Evolutionary conservation across 1,140 invertebrate genomes (phyloP), one percentile per base, ranked within the genome.

Genomic region (Palaemon carinicauda): DNA sequence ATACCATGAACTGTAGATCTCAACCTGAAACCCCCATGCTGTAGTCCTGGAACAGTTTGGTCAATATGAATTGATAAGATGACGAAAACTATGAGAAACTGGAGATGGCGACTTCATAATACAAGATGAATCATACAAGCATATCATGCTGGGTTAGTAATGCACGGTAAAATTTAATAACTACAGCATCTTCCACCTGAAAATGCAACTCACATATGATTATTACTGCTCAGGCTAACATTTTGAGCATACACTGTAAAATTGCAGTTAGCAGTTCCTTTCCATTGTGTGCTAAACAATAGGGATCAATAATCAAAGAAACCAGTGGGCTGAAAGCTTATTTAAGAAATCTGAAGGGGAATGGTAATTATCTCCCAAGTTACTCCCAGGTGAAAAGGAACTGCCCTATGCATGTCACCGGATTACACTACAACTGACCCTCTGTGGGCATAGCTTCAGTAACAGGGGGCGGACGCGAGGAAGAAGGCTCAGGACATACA

Each of bases 401-500:
- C 33, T 31, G 74, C 82, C 78, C 41, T 79, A 52, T 71, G 56
- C 75, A 33, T n/a, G 51, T 65, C 73, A 77, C 21, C 53, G 50
- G 53, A 31, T 60, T 27, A 53, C 79, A 41, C 41, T 41, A 81
- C 9, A 87, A 87, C 85, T 87, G 85, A 87, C 85, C 85, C 85
- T 81, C 79, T 56, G 85, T 87, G 54, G 85, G 85, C 24, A 69
- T 27, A 75, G 53, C 69, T 56, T 75, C 71, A 52, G 85, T 74
- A 60, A 75, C 78, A 60, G 85, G 84, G 56, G 85, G 73, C 10
- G 79, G 80, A 33, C 51, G 73, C n/a, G 85, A 74, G 60, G 85
- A 75, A 51, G 84, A 69, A 77, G 85, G 85, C 79, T 87, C 85
- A 69, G 88, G 85, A 84, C 88, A 89, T 21, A 89, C 81, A 89